A percentile compares a stretch with the other conserved stretches of the same genome.
These are phyloP conservation scores for Drosophila anomelani DNA, from an alignment of 2,888 invertebrate genomes.

Conservation along the genomic window DNA sequence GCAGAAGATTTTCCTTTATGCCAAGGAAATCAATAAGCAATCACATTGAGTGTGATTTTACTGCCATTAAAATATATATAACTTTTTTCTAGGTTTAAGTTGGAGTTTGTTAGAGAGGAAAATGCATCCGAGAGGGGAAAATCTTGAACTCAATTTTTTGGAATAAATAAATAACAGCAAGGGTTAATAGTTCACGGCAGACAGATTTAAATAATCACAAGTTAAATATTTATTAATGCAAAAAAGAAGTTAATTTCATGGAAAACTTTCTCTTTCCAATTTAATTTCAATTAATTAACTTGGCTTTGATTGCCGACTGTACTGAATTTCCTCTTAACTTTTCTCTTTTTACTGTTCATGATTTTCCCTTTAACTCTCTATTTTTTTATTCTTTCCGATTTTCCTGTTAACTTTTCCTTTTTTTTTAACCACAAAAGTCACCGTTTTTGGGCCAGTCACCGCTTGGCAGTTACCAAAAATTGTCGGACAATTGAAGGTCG, in stretches of 20 bases:
- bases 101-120: background rate
- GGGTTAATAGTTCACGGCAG: background rate
- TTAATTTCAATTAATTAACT: background rate
- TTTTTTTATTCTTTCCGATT: background rate
- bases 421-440: background rate
- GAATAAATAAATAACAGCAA: background rate
- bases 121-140: background rate
- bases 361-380: background rate
- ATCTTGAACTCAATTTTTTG: background rate
- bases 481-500: conserved; percentile 34
- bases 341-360: background rate
- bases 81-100: background rate
- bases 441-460: conserved; percentile 22
- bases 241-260: background rate
- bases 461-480: conserved; percentile 22
- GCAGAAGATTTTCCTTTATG: background rate
- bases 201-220: background rate
- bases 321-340: background rate
- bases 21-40: conserved; percentile 22
- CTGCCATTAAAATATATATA: background rate
- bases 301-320: background rate
- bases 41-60: conserved; percentile 8
- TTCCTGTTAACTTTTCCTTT: background rate
- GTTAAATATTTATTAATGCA: background rate
- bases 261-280: background rate